These are phyloP conservation scores for Nicator chloris DNA, from an alignment of 2,113 vertebrate species.

Conservation along the genomic window DNA sequence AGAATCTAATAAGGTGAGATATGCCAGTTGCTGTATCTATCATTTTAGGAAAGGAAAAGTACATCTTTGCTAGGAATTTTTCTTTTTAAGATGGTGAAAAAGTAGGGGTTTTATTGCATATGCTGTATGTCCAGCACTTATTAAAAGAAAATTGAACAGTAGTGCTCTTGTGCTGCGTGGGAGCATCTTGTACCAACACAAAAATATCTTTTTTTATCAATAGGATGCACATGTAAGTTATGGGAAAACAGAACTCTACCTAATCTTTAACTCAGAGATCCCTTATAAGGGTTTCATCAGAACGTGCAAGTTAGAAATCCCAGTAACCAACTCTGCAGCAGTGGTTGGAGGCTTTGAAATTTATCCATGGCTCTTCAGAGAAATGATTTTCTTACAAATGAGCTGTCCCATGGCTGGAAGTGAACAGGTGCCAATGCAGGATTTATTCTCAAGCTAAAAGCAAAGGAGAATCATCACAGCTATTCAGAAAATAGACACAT, in stretches of 20 bases:
- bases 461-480: not conserved
- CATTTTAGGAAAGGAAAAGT: not conserved
- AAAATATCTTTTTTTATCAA: not conserved
- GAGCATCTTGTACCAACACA: not conserved
- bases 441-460: not conserved
- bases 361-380: conserved; percentile 46
- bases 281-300: not conserved
- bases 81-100: not conserved
- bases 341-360: conserved; percentile 16
- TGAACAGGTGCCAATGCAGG: not conserved
- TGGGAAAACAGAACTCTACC: not conserved
- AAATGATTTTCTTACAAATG: not conserved
- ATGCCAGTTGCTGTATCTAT: not conserved
- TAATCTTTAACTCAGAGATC: not conserved
- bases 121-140: not conserved
- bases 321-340: not conserved
- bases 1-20: not conserved
- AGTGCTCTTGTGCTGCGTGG: not conserved
- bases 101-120: not conserved
- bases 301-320: not conserved
- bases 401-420: conserved; percentile 49
- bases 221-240: not conserved
- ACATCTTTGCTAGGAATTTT: not conserved
- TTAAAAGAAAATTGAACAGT: not conserved
- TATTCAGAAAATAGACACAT: not conserved